Conservation (phyloP, 2,113 vertebrate genomes). For the Cricetomys ansorgei region DNA sequence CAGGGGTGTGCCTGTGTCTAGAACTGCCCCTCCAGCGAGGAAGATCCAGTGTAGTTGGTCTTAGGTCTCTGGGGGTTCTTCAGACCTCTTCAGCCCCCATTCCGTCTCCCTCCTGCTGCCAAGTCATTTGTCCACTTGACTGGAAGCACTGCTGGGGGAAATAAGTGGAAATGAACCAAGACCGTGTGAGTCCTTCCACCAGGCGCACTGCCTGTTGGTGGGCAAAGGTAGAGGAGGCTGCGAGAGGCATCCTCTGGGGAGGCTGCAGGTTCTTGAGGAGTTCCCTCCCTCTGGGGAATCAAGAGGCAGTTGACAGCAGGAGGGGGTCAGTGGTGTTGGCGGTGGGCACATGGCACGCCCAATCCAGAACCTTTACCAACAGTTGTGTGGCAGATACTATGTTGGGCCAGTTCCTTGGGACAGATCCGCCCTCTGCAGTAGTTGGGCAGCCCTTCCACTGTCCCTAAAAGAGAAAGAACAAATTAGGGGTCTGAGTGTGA, state of each 20-base stretch:
- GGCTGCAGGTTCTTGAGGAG: background rate
- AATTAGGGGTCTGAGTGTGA: background rate
- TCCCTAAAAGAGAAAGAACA: background rate
- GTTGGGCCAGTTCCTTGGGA: background rate
- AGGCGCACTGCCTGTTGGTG: fast-evolving
- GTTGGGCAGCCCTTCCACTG: background rate
- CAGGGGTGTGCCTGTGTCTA: background rate
- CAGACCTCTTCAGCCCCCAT: background rate
- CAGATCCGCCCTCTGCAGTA: background rate
- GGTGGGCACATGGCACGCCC: background rate
- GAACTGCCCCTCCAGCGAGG: too few relatives aligned
- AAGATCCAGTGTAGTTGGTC: background rate
- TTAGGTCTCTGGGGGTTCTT: background rate
- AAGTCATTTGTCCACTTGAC: conserved; percentile 40
- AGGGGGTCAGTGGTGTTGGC: background rate
- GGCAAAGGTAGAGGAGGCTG: background rate
- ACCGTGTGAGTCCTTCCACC: background rate
- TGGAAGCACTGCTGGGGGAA: conserved; percentile 41
- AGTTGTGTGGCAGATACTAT: background rate
- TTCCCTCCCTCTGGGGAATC: background rate
- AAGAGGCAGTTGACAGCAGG: background rate
- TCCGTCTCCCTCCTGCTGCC: background rate
- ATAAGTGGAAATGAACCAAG: conserved; percentile 12
- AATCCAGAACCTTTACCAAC: background rate
- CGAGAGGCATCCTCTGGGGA: too few relatives aligned